Conservation (phyloP, 2,113 vertebrate genomes). For the Tringa solitaria region DNA sequence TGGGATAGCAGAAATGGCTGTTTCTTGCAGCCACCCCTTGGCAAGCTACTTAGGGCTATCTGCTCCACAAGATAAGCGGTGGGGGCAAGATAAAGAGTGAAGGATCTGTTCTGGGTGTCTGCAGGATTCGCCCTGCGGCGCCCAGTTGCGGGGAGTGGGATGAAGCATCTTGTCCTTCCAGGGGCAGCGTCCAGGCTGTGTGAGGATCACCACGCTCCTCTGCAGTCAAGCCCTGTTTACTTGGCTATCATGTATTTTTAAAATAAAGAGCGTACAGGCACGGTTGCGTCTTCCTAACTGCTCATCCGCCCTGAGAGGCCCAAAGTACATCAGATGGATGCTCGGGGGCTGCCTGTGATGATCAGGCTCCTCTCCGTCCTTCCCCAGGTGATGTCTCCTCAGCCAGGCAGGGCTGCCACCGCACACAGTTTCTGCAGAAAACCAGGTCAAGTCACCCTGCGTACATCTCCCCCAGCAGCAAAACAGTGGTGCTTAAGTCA, state of each 20-base stretch:
- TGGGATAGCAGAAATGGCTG: background rate
- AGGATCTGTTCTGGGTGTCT: background rate
- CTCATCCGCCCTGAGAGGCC: background rate
- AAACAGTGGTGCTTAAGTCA: background rate
- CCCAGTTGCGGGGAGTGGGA: background rate
- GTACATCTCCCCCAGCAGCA: background rate
- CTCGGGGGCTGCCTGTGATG: background rate
- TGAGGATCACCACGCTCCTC: background rate
- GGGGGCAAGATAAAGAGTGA: background rate
- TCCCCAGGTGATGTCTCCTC: background rate
- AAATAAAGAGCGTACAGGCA: background rate
- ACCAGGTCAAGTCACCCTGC: background rate
- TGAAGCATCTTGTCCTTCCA: background rate
- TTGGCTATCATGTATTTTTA: rapidly evolving
- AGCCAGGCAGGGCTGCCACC: background rate
- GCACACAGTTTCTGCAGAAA: background rate
- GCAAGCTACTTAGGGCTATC: background rate
- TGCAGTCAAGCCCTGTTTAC: background rate
- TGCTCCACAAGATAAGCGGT: background rate
- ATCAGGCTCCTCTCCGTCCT: background rate
- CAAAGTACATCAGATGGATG: background rate
- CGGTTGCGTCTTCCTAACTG: background rate
- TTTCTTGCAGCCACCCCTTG: background rate
- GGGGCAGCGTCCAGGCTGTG: background rate
- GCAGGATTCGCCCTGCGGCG: background rate